A percentile compares a stretch with the other conserved stretches of the same genome.
Evolutionary conservation across 2,797 vertebrate genomes (phyloP).

Genomic region (Smutsia temminckii): DNA sequence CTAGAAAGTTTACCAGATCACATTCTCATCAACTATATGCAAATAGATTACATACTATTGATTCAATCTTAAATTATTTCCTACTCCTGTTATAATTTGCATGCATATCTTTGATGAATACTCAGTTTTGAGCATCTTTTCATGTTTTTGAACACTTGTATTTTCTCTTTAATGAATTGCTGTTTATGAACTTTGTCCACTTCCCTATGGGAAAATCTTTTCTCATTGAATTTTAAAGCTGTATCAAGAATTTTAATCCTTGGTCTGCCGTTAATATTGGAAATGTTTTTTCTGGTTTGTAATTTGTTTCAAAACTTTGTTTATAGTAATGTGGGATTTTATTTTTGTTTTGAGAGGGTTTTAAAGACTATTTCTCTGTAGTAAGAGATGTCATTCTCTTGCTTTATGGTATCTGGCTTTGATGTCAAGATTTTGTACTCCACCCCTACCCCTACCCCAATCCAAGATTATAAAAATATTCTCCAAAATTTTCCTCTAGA

Average conservation of each 20-base stretch:
- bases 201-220: neutral
- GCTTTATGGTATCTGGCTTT: neutral
- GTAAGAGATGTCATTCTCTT: neutral
- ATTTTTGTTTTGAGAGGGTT: neutral
- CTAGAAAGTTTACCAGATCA: neutral
- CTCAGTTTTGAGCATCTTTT: neutral
- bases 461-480: neutral
- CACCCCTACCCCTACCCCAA: neutral
- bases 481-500: neutral
- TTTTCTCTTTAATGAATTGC: neutral
- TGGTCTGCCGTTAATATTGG: neutral
- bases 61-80: neutral
- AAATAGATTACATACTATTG: neutral
- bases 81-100: neutral
- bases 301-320: constrained; percentile 25
- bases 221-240: neutral
- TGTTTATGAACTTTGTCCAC: neutral
- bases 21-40: neutral
- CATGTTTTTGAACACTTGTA: neutral
- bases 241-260: constrained; percentile 11
- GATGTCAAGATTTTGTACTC: neutral
- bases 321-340: constrained; percentile 1
- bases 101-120: neutral
- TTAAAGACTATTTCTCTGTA: neutral
- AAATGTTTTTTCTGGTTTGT: constrained; percentile 23